Evolutionary conservation across 2,797 vertebrate genomes (phyloP).

Genomic region (Rallus crepitans): DNA sequence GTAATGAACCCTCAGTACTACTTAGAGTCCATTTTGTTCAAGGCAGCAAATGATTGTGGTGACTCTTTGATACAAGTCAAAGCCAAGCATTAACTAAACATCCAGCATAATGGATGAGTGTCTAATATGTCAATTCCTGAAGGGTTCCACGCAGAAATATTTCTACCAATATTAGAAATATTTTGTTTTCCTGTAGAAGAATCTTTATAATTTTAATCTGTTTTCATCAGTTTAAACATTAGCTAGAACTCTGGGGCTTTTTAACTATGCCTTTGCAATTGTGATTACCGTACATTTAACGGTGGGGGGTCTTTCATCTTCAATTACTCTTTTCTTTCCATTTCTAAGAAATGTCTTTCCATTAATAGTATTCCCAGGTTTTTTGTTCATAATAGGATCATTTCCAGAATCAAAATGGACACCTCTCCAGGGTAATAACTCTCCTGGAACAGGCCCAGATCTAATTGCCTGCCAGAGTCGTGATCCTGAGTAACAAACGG

Average conservation of each 20-base stretch:
- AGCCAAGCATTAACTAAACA: background rate
- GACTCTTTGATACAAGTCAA: background rate
- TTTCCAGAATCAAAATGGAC: background rate
- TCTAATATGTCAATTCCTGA: background rate
- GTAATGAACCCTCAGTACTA: background rate
- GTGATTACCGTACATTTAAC: background rate
- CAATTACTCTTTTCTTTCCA: background rate
- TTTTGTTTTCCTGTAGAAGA: background rate
- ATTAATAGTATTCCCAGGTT: background rate
- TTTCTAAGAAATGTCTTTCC: constrained; percentile 40
- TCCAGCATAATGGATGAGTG: background rate
- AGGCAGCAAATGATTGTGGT: background rate
- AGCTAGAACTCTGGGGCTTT: background rate
- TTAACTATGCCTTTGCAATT: background rate
- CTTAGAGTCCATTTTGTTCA: background rate
- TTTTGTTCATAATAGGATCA: background rate
- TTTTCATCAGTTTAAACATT: background rate
- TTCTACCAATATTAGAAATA: background rate
- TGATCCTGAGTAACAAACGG: background rate
- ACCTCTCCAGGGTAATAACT: background rate
- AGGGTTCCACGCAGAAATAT: background rate
- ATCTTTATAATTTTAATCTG: background rate
- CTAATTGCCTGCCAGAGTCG: background rate
- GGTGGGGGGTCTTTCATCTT: background rate
- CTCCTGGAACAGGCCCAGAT: background rate